Evolutionary conservation across 2,797 vertebrate species (phyloP).

Genomic region (Falco columbarius): DNA sequence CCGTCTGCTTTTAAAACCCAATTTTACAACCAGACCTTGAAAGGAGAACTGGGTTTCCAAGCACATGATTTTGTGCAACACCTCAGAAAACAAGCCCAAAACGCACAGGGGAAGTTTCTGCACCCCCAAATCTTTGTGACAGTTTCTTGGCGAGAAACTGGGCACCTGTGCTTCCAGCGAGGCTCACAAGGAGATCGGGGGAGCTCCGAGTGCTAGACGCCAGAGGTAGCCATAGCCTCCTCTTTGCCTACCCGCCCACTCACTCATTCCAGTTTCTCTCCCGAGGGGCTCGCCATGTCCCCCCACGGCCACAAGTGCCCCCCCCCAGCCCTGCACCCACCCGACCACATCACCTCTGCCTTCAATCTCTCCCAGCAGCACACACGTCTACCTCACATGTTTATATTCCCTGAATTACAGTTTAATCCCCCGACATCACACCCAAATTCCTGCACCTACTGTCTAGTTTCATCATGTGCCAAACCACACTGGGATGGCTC

Average conservation of each 20-base stretch:
- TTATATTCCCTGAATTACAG: background rate
- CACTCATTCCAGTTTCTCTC: background rate
- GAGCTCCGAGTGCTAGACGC: background rate
- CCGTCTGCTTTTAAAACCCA: background rate
- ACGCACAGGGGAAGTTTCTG: background rate
- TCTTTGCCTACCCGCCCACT: background rate
- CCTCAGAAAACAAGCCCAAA: background rate
- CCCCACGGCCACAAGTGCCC: background rate
- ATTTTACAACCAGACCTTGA: background rate
- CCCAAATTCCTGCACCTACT: background rate
- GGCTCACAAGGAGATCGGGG: fast-evolving
- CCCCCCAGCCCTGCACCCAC: background rate
- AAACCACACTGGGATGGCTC: background rate
- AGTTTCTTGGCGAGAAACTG: background rate
- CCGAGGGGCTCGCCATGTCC: background rate
- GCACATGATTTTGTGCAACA: background rate
- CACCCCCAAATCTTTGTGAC: background rate
- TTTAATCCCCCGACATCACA: background rate
- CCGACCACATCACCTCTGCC: background rate
- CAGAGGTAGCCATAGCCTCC: background rate
- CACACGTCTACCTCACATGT: fast-evolving
- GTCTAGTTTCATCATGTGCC: background rate
- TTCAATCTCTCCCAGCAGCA: background rate
- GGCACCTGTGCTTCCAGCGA: background rate
- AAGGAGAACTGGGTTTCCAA: background rate